Percentiles rank a stretch among this genome's conserved stretches.
phyloP scores from a whole-genome alignment of 2,797 vertebrate species.

The Dallia pectoralis region DNA sequence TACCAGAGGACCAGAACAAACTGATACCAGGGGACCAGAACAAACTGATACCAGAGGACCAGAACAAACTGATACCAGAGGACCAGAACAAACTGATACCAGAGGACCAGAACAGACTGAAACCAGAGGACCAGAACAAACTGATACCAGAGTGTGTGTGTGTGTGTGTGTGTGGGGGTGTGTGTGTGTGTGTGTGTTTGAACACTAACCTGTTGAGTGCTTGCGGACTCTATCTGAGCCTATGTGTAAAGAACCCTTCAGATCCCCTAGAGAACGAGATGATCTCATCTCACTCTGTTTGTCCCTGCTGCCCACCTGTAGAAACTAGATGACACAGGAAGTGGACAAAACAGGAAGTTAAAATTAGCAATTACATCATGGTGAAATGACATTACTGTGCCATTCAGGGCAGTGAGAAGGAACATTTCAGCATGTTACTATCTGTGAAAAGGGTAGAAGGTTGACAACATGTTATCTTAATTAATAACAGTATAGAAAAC shows the following conservation, averaged over 20 bases:
- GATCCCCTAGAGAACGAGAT: slow-evolving; percentile 88
- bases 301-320: slow-evolving; percentile 85
- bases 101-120: too few species aligned
- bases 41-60: too few species aligned
- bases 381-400: slow-evolving; percentile 18
- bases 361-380: slow-evolving; percentile 36
- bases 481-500: background rate
- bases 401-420: background rate
- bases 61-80: too few species aligned
- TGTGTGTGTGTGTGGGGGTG: background rate
- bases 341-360: background rate
- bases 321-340: slow-evolving; percentile 63
- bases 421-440: too few species aligned
- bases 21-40: too few species aligned
- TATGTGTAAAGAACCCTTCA: slow-evolving; percentile 87
- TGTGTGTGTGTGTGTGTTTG: slow-evolving; percentile 20
- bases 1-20: too few species aligned
- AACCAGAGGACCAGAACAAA: too few species aligned
- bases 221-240: slow-evolving; percentile 86
- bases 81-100: too few species aligned
- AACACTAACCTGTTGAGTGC: slow-evolving; percentile 83
- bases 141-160: too few species aligned
- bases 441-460: too few species aligned
- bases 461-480: too few species aligned
- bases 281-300: slow-evolving; percentile 91